These are phyloP conservation scores for Chiropotes sagulatus DNA, from an alignment of 2,797 vertebrate genomes.

Conservation along the genomic window DNA sequence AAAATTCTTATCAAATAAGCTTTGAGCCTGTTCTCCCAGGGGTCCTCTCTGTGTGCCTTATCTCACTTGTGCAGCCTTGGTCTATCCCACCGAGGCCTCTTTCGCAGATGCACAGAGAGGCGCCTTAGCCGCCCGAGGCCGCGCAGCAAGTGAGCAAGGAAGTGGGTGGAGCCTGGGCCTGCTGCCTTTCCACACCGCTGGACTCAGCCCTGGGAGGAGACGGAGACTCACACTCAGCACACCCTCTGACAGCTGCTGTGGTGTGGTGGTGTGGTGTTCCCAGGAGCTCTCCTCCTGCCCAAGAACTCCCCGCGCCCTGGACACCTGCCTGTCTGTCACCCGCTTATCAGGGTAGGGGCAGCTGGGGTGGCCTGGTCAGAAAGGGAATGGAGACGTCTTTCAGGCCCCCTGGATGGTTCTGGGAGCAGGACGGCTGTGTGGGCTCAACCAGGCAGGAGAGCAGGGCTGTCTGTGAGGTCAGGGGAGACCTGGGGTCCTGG, in stretches of 20 bases:
- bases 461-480: background rate
- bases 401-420: background rate
- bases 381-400: background rate
- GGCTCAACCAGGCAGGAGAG: background rate
- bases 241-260: background rate
- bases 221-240: background rate
- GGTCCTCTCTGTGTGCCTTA: background rate
- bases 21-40: background rate
- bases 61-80: background rate
- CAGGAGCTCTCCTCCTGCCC: background rate
- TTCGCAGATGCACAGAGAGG: slow-evolving; percentile 13
- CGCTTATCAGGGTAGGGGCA: background rate
- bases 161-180: background rate
- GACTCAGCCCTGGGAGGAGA: background rate
- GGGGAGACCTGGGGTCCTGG: background rate
- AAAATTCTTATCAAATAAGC: background rate
- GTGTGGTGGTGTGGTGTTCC: background rate
- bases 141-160: background rate
- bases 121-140: background rate
- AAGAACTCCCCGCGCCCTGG: background rate
- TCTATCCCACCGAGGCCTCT: background rate
- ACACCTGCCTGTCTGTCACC: background rate
- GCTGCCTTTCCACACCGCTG: background rate
- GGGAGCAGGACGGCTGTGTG: background rate
- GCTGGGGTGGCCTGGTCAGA: background rate